A percentile compares a stretch with the other conserved stretches of the same genome.
These are phyloP conservation scores for Microtus pennsylvanicus DNA, from an alignment of 2,113 vertebrate genomes.

Conservation along the genomic window DNA sequence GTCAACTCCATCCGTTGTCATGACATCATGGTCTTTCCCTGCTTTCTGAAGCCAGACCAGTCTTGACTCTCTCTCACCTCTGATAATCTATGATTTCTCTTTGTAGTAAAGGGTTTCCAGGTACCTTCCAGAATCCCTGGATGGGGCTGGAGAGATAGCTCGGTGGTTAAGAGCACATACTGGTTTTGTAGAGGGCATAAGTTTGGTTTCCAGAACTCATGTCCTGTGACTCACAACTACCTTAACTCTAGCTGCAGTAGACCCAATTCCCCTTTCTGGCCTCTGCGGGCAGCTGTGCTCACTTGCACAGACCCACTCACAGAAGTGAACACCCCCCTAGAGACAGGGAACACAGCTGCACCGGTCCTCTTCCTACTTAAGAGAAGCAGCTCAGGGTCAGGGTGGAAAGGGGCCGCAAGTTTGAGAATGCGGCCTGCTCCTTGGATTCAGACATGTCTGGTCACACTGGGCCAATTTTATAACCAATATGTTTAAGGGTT, in stretches of 20 bases:
- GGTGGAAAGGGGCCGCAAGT: rapidly evolving
- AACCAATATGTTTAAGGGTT: background rate
- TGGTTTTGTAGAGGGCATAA: no score
- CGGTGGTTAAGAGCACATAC: background rate
- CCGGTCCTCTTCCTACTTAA: rapidly evolving
- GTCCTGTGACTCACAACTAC: background rate
- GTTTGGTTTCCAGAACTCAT: background rate
- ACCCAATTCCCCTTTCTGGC: background rate
- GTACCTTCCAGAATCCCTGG: background rate
- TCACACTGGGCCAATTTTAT: background rate
- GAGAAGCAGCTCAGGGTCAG: background rate
- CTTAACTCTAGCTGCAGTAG: background rate
- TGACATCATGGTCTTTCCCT: rapidly evolving
- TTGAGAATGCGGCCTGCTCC: no score
- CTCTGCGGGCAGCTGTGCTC: background rate
- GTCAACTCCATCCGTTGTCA: rapidly evolving
- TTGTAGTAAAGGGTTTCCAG: background rate
- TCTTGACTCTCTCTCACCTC: background rate
- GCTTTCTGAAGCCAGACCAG: rapidly evolving
- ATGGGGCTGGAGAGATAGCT: background rate
- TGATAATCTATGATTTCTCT: rapidly evolving
- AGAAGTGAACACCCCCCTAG: background rate
- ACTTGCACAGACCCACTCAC: background rate
- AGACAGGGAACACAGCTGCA: rapidly evolving
- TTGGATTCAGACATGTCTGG: background rate